phyloP scores from a whole-genome alignment of 2,113 vertebrate genomes.

The Tamias sibiricus region DNA sequence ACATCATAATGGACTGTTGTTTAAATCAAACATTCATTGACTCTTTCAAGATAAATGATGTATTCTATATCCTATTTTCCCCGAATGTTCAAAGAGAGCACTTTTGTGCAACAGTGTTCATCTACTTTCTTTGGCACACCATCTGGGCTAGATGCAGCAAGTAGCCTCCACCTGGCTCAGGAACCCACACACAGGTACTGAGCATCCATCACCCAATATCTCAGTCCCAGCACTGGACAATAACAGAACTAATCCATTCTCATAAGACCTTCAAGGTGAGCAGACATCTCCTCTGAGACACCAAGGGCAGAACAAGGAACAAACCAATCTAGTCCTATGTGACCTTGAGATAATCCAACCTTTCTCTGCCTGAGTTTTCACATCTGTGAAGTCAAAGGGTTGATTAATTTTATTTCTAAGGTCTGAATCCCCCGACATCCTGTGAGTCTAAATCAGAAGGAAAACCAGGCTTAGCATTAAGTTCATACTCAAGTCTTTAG shows the following conservation, averaged over 20 bases:
- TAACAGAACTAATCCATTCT: neutral
- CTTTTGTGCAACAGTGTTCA: neutral
- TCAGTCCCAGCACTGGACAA: neutral
- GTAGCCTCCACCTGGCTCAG: neutral
- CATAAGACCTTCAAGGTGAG: neutral
- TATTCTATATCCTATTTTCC: slow-evolving; percentile 7
- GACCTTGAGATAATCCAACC: neutral
- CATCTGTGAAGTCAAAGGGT: neutral
- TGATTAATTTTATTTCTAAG: neutral
- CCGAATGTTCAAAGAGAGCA: neutral
- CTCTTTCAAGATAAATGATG: slow-evolving; percentile 55
- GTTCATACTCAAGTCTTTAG: neutral
- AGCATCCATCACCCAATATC: neutral
- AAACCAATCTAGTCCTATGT: neutral
- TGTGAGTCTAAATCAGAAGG: neutral
- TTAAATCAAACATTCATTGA: slow-evolving; percentile 53
- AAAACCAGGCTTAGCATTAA: slow-evolving; percentile 1
- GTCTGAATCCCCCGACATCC: neutral
- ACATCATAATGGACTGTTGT: slow-evolving; percentile 40
- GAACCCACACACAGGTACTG: neutral
- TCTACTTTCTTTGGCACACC: neutral
- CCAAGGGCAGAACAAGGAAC: neutral
- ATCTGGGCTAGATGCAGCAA: neutral
- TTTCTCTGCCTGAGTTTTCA: neutral
- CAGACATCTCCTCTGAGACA: neutral